Evolutionary conservation across 2,113 vertebrate species (phyloP).

Genomic region (Zootoca vivipara): DNA sequence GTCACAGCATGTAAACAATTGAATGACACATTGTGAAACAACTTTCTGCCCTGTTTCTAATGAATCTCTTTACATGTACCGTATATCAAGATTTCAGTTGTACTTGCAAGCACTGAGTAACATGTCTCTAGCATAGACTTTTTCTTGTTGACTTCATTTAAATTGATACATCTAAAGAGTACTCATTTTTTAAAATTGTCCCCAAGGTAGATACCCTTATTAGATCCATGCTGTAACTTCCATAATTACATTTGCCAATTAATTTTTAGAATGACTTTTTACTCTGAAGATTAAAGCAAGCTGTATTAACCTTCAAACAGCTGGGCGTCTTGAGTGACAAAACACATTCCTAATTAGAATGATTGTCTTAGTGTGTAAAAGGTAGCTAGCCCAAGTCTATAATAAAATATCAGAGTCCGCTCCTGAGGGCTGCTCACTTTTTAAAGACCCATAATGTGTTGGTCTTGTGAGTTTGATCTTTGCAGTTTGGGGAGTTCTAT

Average conservation of each 20-base stretch:
- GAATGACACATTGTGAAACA: not conserved
- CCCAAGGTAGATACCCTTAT: constrained; percentile 59
- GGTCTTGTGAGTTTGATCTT: not conserved
- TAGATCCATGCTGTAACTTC: constrained; percentile 64
- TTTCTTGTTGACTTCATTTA: constrained; percentile 54
- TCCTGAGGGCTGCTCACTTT: not conserved
- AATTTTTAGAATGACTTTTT: constrained; percentile 63
- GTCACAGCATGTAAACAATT: not conserved
- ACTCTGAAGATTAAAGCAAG: constrained; percentile 71
- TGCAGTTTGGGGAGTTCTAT: constrained; percentile 6
- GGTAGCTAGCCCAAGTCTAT: constrained; percentile 38
- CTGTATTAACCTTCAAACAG: constrained; percentile 67
- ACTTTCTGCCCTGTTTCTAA: constrained; percentile 1
- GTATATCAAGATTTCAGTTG: constrained; percentile 4
- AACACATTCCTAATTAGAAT: constrained; percentile 75
- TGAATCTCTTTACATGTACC: not conserved
- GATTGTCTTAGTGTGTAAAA: constrained; percentile 62
- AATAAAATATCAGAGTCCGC: constrained; percentile 40
- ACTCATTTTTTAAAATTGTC: constrained; percentile 53
- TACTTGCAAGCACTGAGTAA: not conserved
- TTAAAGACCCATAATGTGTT: not conserved
- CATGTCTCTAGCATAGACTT: constrained; percentile 13
- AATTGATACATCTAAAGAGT: constrained; percentile 43
- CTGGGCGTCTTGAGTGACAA: constrained; percentile 63
- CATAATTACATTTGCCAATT: constrained; percentile 71